Percentiles rank a stretch among this genome's conserved stretches.
Evolutionary conservation across 1,140 invertebrate species (phyloP).

Genomic region (Whitmania pigra): DNA sequence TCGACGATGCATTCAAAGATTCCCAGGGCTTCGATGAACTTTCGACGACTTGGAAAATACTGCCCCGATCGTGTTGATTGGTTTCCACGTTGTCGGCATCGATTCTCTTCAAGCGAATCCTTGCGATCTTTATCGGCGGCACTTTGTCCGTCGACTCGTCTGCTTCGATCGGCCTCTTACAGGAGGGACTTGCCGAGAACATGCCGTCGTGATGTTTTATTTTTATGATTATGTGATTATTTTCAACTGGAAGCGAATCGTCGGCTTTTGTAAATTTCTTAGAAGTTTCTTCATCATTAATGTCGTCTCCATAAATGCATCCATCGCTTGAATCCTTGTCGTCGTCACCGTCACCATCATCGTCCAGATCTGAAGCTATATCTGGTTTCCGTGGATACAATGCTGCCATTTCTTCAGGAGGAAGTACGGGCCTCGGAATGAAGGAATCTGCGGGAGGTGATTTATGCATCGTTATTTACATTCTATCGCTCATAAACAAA

Average conservation of each 20-base stretch:
- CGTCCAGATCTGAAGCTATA: not conserved
- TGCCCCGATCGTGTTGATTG: too few relatives aligned
- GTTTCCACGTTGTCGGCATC: not conserved
- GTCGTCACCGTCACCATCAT: not conserved
- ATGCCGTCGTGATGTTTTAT: not conserved
- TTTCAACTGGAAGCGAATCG: too few relatives aligned
- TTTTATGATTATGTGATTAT: too few relatives aligned
- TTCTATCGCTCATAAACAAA: too few relatives aligned
- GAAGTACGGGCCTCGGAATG: slow-evolving; percentile 8
- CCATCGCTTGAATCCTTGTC: not conserved
- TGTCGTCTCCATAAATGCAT: not conserved
- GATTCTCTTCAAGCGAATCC: slow-evolving; percentile 3
- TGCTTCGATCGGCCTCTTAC: not conserved
- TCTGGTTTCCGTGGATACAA: not conserved
- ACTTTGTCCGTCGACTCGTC: not conserved
- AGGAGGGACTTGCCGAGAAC: not conserved
- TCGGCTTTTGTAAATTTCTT: not conserved
- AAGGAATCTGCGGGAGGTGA: not conserved
- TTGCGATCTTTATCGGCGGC: not conserved
- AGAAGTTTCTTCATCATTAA: not conserved
- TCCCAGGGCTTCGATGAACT: too few relatives aligned
- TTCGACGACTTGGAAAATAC: too few relatives aligned
- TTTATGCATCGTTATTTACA: too few relatives aligned
- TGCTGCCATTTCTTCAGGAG: slow-evolving; percentile 5
- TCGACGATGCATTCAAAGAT: too few relatives aligned